phyloP scores from a whole-genome alignment of 1,140 invertebrate genomes.

The Dolichoris vasculosae region DNA sequence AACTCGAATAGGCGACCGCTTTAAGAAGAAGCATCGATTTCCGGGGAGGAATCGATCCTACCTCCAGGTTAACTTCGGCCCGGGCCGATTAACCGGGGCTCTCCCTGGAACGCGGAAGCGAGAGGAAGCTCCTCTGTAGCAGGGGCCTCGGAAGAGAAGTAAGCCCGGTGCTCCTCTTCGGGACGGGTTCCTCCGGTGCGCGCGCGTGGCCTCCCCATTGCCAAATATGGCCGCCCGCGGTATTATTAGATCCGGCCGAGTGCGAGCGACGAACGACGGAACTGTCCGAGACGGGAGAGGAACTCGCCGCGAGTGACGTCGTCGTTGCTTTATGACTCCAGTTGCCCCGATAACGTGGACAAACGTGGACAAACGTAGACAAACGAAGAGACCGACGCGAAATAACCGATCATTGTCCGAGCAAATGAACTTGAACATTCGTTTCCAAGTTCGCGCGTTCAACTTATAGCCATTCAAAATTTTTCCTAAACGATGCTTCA shows the following conservation, averaged over 20 bases:
- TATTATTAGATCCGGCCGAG: conserved; percentile 63
- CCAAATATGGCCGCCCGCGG: conserved; percentile 63
- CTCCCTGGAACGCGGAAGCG: conserved; percentile 6
- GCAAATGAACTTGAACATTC: background rate
- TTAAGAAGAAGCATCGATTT: too few species aligned
- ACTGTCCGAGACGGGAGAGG: conserved; percentile 50
- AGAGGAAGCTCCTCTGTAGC: background rate
- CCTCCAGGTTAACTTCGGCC: too few species aligned
- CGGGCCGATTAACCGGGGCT: background rate
- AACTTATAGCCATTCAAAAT: background rate
- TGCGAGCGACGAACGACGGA: conserved; percentile 57
- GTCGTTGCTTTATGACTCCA: background rate
- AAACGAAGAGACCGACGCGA: background rate
- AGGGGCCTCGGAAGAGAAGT: background rate
- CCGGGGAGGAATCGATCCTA: too few species aligned
- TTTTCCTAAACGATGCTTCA: background rate
- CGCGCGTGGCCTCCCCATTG: conserved; percentile 55
- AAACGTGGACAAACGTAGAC: background rate
- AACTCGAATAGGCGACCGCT: too few species aligned
- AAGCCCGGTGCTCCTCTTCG: background rate
- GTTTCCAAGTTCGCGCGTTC: background rate
- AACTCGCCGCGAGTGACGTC: background rate
- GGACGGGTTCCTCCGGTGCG: conserved; percentile 1
- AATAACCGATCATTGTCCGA: too few species aligned
- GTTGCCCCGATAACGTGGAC: background rate